phyloP scores from a whole-genome alignment of 1,140 invertebrate genomes.

The Vanessa tameamea region DNA sequence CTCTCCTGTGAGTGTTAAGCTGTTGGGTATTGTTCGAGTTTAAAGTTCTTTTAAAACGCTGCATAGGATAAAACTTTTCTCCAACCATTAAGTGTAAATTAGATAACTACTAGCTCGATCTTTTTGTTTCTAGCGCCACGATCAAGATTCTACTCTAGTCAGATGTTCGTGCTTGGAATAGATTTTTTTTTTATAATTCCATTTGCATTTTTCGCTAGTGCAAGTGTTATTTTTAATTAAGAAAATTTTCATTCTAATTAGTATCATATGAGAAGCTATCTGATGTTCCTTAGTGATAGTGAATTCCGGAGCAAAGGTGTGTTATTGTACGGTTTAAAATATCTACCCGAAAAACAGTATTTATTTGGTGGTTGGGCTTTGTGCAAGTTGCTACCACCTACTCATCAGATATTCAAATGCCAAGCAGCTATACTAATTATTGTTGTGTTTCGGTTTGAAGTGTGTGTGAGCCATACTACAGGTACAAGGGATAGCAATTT shows the following conservation, averaged over 20 bases:
- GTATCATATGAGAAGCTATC: neutral
- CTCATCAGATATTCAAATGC: too few species aligned
- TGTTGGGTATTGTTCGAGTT: conserved; percentile 15
- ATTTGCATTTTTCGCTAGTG: neutral
- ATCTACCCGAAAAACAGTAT: too few species aligned
- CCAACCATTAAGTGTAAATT: conserved; percentile 22
- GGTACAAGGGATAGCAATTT: too few species aligned
- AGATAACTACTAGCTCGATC: conserved; percentile 16
- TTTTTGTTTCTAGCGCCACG: neutral
- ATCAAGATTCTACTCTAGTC: neutral
- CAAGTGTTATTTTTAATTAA: too few species aligned
- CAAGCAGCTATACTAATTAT: too few species aligned
- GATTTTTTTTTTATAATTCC: neutral
- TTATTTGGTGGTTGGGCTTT: too few species aligned
- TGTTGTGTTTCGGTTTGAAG: too few species aligned
- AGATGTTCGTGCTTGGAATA: conserved; percentile 3
- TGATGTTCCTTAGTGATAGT: too few species aligned
- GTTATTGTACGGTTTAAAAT: too few species aligned
- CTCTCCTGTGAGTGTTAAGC: conserved; percentile 2
- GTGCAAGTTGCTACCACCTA: too few species aligned
- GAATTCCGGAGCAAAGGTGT: too few species aligned
- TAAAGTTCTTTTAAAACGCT: conserved; percentile 16
- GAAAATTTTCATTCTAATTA: neutral
- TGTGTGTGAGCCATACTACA: too few species aligned
- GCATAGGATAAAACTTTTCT: conserved; percentile 10